A percentile compares a stretch with the other conserved stretches of the same genome.
phyloP scores from a whole-genome alignment of 2,113 vertebrate genomes.

The Colistium nudipinnis region DNA sequence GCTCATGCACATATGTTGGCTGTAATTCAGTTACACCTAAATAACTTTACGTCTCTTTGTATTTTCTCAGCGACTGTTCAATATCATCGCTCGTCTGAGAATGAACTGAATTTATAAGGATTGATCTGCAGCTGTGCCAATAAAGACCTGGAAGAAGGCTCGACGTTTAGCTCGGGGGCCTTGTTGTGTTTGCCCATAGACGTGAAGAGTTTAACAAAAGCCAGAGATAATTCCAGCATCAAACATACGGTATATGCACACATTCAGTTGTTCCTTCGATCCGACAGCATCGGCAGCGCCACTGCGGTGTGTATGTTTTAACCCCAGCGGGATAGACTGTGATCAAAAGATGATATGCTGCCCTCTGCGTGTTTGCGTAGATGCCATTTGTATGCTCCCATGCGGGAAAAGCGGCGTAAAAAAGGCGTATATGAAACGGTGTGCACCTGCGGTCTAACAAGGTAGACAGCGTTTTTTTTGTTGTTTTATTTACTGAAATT shows the following conservation, averaged over 20 bases:
- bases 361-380: constrained; percentile 2
- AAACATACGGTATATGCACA: constrained; percentile 15
- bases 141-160: not conserved
- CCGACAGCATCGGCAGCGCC: constrained; percentile 48
- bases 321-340: constrained; percentile 26
- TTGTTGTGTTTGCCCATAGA: constrained; percentile 3
- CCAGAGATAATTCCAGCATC: constrained; percentile 23
- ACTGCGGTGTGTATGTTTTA: constrained; percentile 29
- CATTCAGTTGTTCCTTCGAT: constrained; percentile 22
- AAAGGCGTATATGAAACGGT: too few species aligned
- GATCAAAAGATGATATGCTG: constrained; percentile 32
- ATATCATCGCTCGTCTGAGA: constrained; percentile 8
- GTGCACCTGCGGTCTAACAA: too few species aligned
- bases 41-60: constrained; percentile 51
- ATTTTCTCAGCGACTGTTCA: constrained; percentile 47
- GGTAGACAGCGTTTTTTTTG: too few species aligned
- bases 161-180: not conserved
- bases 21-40: constrained; percentile 59
- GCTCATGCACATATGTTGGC: constrained; percentile 48
- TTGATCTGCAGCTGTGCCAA: not conserved
- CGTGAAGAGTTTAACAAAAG: constrained; percentile 8
- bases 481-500: too few species aligned
- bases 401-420: too few species aligned
- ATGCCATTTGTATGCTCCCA: constrained; percentile 3
- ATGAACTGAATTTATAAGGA: constrained; percentile 13